Percentiles rank a stretch among this genome's conserved stretches.
Evolutionary conservation across 1,140 invertebrate genomes (phyloP).

Genomic region (Anastrepha obliqua): DNA sequence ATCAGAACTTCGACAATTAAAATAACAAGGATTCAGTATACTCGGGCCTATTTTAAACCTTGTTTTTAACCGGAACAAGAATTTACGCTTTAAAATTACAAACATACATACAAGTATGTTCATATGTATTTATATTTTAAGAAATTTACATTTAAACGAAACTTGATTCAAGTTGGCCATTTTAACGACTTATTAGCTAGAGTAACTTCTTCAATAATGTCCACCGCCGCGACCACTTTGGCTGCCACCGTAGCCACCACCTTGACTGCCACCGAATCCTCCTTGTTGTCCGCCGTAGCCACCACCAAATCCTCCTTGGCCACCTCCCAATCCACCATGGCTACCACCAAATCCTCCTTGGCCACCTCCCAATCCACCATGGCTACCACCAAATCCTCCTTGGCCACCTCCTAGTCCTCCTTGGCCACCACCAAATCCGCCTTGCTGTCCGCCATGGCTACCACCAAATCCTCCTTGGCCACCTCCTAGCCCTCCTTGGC

Average conservation of each 20-base stretch:
- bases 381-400: slow-evolving; percentile 57
- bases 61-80: too few relatives aligned
- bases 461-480: slow-evolving; percentile 56
- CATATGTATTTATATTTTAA: too few relatives aligned
- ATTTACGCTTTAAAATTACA: too few relatives aligned
- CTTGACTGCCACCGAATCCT: slow-evolving; percentile 56
- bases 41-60: too few relatives aligned
- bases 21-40: too few relatives aligned
- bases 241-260: not conserved
- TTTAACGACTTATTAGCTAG: too few relatives aligned
- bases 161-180: too few relatives aligned
- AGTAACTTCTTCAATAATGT: too few relatives aligned
- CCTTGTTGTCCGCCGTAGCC: slow-evolving; percentile 63
- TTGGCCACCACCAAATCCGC: slow-evolving; percentile 56
- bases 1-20: too few relatives aligned
- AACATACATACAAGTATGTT: too few relatives aligned
- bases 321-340: slow-evolving; percentile 45
- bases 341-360: slow-evolving; percentile 23
- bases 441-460: slow-evolving; percentile 57
- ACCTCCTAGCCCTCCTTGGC: slow-evolving; percentile 59
- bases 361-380: slow-evolving; percentile 59
- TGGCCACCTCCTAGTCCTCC: slow-evolving; percentile 38
- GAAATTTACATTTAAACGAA: too few relatives aligned
- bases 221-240: not conserved
- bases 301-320: slow-evolving; percentile 60